These are phyloP conservation scores for Paragorgia papillata DNA, from an alignment of 92 coral and sea anemone species.

Conservation along the genomic window DNA sequence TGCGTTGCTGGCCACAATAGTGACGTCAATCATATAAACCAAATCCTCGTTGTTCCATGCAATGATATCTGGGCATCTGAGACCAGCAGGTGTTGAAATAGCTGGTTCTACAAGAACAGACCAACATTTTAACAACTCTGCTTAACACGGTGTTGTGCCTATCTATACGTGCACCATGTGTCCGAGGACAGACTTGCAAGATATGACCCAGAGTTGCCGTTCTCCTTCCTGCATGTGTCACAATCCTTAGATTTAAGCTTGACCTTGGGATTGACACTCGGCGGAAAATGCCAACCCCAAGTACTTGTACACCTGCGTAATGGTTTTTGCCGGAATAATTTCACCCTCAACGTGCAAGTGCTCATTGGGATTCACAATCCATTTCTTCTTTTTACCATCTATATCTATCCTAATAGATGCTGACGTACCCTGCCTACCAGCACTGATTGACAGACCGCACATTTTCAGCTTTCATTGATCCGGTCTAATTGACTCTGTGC, in stretches of 20 bases:
- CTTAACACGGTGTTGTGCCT: too few species aligned
- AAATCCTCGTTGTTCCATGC: too few species aligned
- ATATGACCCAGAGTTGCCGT: too few species aligned
- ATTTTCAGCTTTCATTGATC: not conserved
- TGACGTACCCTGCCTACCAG: not conserved
- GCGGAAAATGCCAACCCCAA: not conserved
- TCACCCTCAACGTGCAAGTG: not conserved
- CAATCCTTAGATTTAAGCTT: too few species aligned
- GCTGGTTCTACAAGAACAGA: constrained; percentile 15
- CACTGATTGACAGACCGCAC: not conserved
- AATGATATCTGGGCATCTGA: too few species aligned
- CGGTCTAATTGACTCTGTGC: not conserved
- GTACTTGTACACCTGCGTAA: not conserved
- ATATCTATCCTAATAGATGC: not conserved
- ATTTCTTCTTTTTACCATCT: too few species aligned
- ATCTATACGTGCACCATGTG: too few species aligned
- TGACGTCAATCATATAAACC: too few species aligned
- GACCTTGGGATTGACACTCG: not conserved
- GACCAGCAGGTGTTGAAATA: constrained; percentile 33
- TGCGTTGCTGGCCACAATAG: too few species aligned
- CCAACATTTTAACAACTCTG: not conserved
- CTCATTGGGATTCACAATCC: not conserved
- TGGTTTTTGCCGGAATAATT: not conserved
- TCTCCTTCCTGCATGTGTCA: too few species aligned
- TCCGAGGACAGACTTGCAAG: too few species aligned